Evolutionary conservation across 1,140 invertebrate species (phyloP), one percentile per base, ranked within the genome.

Genomic region (Kradibia gibbosae): DNA sequence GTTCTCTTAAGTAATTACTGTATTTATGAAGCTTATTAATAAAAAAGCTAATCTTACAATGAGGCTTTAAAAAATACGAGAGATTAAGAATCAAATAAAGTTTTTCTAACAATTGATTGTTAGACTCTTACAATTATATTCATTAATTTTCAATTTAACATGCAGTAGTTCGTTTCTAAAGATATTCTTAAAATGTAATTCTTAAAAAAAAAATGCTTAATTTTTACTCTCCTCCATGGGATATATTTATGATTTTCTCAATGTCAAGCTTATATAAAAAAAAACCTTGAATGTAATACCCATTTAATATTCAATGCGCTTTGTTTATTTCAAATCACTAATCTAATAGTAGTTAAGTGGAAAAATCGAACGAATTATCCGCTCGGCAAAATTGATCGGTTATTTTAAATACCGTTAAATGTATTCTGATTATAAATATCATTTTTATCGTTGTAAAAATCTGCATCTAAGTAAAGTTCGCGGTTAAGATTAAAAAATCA

Each of bases 311-410:
- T n/a, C n/a, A n/a, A n/a, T n/a, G n/a, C n/a, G n/a, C n/a, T n/a
- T n/a, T n/a, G n/a, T n/a, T n/a, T n/a, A 36, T 60, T 80, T 60
- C 45, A 79, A 80, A 80, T 80, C 73, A 73, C 78, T 11, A 11
- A 60, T 60, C 3, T 2, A 10, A 13, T 28, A 60, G 15, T 3
- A 3, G 25, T n/a, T 17, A 28, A 5, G 3, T 28, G 39, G 8
- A 39, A 70, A 78, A 78, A 70, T 67, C 39, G 67, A 71, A 50
- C 50, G 50, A 60, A 55, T 72, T 28, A 70, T 72, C 36, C 67
- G 78, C 78, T 1, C 8, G 25, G 17, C 31, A 1, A n/a, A 53
- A 1, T 28, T 8, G 2, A 11, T 31, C 7, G 2, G 25, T 2
- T 60, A 31, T 31, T 28, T 11, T 11, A 31, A 13, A 10, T 15